These are phyloP conservation scores for Polypedilum vanderplanki DNA, from an alignment of 1,140 invertebrate genomes.

Conservation along the genomic window DNA sequence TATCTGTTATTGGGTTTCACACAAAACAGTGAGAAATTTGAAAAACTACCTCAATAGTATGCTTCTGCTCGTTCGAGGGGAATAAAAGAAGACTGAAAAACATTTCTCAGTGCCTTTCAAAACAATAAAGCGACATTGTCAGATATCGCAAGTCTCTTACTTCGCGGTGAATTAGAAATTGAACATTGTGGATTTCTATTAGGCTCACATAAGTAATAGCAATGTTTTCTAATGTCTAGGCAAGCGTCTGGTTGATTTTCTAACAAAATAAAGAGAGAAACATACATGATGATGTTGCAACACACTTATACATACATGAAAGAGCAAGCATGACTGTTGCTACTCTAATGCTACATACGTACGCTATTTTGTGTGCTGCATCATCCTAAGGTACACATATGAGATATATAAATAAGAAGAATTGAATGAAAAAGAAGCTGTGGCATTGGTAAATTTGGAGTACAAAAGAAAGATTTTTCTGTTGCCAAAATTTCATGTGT, in stretches of 20 bases:
- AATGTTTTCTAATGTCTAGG: constrained; percentile 11
- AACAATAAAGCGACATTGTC: neutral
- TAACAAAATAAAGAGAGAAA: too few relatives aligned
- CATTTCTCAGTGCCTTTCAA: neutral
- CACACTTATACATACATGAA: too few relatives aligned
- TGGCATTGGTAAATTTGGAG: too few relatives aligned
- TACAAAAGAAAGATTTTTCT: neutral
- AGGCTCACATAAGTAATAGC: neutral
- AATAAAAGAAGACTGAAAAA: neutral
- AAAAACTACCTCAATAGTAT: too few relatives aligned
- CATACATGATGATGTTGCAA: too few relatives aligned
- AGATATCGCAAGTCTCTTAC: neutral
- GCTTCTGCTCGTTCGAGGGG: neutral
- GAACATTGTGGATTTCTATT: constrained; percentile 15
- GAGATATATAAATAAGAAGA: too few relatives aligned
- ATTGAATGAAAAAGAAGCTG: too few relatives aligned
- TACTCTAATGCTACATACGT: too few relatives aligned
- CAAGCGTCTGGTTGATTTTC: neutral
- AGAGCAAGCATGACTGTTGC: too few relatives aligned
- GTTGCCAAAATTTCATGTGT: constrained; percentile 14
- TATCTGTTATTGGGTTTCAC: neutral
- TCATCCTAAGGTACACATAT: too few relatives aligned
- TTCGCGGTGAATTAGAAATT: constrained; percentile 26
- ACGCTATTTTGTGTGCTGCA: too few relatives aligned
- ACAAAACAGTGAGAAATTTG: neutral